These are phyloP conservation scores for Erpetoichthys calabaricus DNA, from an alignment of 2,797 vertebrate species.

Conservation along the genomic window DNA sequence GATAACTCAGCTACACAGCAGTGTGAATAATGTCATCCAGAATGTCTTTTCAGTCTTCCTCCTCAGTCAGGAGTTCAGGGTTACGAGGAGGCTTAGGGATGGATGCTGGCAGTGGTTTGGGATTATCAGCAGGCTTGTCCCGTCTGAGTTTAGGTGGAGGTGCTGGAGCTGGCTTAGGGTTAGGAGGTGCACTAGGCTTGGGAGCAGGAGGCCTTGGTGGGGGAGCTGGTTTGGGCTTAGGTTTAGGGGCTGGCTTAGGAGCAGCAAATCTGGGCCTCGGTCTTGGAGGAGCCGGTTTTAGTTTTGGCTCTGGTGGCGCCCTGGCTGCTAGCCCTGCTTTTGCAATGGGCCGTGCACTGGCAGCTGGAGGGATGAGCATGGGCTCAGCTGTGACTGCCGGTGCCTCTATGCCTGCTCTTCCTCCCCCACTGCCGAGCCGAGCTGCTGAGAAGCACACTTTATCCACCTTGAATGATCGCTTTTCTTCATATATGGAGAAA, in stretches of 20 bases:
- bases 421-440: slow-evolving; percentile 28
- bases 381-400: slow-evolving; percentile 25
- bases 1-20: not conserved
- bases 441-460: slow-evolving; percentile 34
- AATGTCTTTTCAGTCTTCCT: slow-evolving; percentile 14
- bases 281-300: not conserved
- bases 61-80: slow-evolving; percentile 7
- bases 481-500: slow-evolving; percentile 36
- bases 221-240: slow-evolving; percentile 10
- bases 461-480: slow-evolving; percentile 35
- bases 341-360: slow-evolving; percentile 32
- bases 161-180: slow-evolving; percentile 8
- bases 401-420: slow-evolving; percentile 6
- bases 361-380: slow-evolving; percentile 28
- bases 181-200: slow-evolving; percentile 3
- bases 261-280: not conserved
- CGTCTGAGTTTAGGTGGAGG: slow-evolving; percentile 11
- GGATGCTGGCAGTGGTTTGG: slow-evolving; percentile 7
- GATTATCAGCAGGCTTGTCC: slow-evolving; percentile 9
- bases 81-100: not conserved
- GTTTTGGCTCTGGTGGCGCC: slow-evolving; percentile 11
- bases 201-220: slow-evolving; percentile 4
- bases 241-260: not conserved
- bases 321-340: slow-evolving; percentile 33
- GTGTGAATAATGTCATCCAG: not conserved